phyloP scores from a whole-genome alignment of 2,113 vertebrate genomes.

The Barnardius zonarius region DNA sequence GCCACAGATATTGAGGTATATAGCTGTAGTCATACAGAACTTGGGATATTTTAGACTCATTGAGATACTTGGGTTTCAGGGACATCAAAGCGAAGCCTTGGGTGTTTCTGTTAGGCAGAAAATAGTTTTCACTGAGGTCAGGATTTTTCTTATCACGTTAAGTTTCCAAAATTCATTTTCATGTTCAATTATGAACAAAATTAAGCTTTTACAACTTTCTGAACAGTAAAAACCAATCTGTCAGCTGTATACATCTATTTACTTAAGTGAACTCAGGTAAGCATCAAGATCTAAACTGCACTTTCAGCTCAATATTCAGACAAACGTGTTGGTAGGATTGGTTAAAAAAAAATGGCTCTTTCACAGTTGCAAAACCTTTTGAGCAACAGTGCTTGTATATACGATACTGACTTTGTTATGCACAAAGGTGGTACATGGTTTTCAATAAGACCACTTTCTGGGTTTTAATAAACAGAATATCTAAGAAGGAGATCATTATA shows the following conservation, averaged over 20 bases:
- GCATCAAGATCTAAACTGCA: neutral
- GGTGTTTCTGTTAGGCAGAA: neutral
- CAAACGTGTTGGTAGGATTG: neutral
- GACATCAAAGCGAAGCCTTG: conserved; percentile 40
- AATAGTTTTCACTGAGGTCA: neutral
- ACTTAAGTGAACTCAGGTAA: neutral
- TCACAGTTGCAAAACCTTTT: neutral
- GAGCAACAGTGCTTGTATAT: neutral
- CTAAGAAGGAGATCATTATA: neutral
- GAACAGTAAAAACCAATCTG: neutral
- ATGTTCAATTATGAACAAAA: neutral
- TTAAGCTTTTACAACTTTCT: neutral
- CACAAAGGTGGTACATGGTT: neutral
- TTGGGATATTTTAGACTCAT: neutral
- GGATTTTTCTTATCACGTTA: neutral
- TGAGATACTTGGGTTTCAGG: neutral
- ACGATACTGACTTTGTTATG: neutral
- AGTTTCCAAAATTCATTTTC: neutral
- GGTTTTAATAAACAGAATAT: neutral
- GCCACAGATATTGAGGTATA: neutral
- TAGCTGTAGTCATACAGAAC: neutral
- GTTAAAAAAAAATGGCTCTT: neutral
- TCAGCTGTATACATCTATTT: neutral
- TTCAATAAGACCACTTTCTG: neutral
- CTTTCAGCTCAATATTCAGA: neutral